Conservation (phyloP, 2,113 vertebrate genomes). For the Amphiprion percula region DNA sequence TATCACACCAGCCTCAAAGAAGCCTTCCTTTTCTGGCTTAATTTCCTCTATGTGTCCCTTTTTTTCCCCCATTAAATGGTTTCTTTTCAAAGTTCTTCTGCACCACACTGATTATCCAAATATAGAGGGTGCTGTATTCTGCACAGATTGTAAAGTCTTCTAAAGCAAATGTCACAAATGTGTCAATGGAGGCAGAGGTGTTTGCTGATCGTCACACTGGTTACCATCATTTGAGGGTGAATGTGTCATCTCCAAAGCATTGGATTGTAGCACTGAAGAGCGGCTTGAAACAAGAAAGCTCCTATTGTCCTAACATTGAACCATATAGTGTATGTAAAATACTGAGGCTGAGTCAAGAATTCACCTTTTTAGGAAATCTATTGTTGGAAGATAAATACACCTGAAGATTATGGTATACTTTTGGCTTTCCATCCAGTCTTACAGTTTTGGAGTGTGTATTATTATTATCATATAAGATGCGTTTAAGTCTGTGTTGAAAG, state of each 20-base stretch:
- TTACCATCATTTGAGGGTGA: background rate
- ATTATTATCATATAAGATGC: background rate
- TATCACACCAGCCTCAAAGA: conserved; percentile 2
- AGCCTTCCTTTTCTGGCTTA: background rate
- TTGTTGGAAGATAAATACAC: background rate
- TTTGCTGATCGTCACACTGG: too few species aligned
- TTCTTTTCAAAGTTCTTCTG: conserved; percentile 1
- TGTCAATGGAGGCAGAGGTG: too few species aligned
- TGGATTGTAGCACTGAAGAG: background rate
- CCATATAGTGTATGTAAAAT: background rate
- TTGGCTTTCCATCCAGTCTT: too few species aligned
- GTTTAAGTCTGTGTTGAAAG: background rate
- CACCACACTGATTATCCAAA: background rate
- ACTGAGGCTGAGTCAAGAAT: conserved; percentile 3
- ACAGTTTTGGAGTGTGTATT: too few species aligned
- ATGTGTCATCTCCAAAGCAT: background rate
- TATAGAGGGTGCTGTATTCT: background rate
- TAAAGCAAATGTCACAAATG: too few species aligned
- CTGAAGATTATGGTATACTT: background rate
- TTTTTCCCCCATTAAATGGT: background rate
- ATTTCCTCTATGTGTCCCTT: background rate
- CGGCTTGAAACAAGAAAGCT: background rate
- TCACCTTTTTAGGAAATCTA: background rate
- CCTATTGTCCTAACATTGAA: background rate
- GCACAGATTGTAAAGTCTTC: too few species aligned